Conservation (phyloP, 1,140 invertebrate species). For the Hirudo medicinalis region DNA sequence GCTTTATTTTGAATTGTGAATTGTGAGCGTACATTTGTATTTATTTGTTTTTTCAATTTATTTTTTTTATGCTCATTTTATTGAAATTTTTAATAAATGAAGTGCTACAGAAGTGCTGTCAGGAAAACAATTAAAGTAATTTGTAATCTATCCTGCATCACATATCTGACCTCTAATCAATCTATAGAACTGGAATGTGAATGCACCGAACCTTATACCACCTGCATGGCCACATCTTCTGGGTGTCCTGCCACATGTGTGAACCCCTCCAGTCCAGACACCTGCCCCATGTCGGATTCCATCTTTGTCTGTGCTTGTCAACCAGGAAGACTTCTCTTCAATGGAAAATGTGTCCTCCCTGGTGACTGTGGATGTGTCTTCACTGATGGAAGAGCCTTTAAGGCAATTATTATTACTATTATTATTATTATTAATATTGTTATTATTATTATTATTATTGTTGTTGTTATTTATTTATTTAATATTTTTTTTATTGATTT, state of each 20-base stretch:
- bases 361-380: not conserved
- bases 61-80: too few relatives aligned
- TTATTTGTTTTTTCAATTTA: too few relatives aligned
- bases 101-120: too few relatives aligned
- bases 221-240: constrained; percentile 1
- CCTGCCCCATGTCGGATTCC: not conserved
- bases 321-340: not conserved
- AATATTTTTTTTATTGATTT: too few relatives aligned
- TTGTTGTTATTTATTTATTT: too few relatives aligned
- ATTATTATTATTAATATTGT: too few relatives aligned
- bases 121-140: too few relatives aligned
- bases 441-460: too few relatives aligned
- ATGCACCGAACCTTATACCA: not conserved
- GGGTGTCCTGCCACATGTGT: not conserved
- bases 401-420: not conserved
- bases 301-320: not conserved
- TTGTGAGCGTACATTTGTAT: too few relatives aligned
- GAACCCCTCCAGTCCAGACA: not conserved
- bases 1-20: too few relatives aligned
- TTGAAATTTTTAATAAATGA: too few relatives aligned
- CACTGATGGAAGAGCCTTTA: not conserved
- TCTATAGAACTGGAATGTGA: not conserved
- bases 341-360: not conserved
- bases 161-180: not conserved
- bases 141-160: too few relatives aligned